Percentiles rank a stretch among this genome's conserved stretches.
phyloP scores from a whole-genome alignment of 2,797 vertebrate genomes.

The Aplochiton taeniatus region DNA sequence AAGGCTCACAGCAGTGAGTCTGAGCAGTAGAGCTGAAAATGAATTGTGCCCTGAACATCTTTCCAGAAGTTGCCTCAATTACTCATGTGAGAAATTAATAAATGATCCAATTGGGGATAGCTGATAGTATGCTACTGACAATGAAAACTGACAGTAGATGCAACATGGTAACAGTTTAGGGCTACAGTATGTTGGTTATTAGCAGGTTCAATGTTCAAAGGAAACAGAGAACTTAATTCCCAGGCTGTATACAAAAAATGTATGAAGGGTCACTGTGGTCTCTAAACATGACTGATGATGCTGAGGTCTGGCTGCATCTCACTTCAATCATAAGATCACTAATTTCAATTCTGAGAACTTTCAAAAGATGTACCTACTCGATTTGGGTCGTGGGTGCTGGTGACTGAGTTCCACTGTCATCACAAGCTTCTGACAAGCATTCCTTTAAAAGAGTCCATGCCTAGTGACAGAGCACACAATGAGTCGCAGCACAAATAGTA shows the following conservation, averaged over 20 bases:
- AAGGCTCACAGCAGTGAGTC: slow-evolving; percentile 10
- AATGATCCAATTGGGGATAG: slow-evolving; percentile 40
- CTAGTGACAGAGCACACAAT: too few relatives aligned
- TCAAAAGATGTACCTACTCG: too few relatives aligned
- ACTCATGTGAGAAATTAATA: slow-evolving; percentile 62
- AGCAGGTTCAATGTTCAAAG: neutral
- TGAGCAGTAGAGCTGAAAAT: neutral
- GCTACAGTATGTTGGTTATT: neutral
- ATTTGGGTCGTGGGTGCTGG: too few relatives aligned
- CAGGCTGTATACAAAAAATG: too few relatives aligned
- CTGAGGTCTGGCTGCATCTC: too few relatives aligned
- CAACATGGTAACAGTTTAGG: slow-evolving; percentile 24
- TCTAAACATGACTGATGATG: too few relatives aligned
- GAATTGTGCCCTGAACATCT: neutral
- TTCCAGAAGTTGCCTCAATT: slow-evolving; percentile 41
- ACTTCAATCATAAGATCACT: too few relatives aligned
- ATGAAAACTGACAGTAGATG: slow-evolving; percentile 38
- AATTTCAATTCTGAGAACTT: too few relatives aligned
- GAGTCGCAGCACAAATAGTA: too few relatives aligned
- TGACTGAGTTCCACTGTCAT: too few relatives aligned
- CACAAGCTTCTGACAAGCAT: too few relatives aligned
- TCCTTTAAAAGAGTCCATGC: too few relatives aligned
- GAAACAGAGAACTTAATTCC: neutral
- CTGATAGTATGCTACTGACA: slow-evolving; percentile 25
- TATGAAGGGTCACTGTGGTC: neutral